phyloP scores from a whole-genome alignment of 2,797 vertebrate genomes.

The Gadopsis marmoratus region DNA sequence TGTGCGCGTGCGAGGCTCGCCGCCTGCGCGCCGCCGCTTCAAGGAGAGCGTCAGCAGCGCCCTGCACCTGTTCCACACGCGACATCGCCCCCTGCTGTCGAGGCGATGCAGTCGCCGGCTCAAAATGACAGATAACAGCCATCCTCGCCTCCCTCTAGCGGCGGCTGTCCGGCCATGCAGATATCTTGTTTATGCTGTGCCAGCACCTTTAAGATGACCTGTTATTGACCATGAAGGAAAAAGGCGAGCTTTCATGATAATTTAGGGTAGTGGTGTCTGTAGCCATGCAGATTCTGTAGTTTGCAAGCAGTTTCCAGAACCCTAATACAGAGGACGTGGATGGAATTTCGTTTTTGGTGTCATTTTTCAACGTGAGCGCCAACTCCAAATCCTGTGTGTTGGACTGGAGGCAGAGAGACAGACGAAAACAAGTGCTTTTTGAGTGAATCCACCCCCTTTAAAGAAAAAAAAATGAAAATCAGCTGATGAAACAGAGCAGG shows the following conservation, averaged over 20 bases:
- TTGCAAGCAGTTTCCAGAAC: background rate
- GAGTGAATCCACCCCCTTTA: background rate
- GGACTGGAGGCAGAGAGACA: background rate
- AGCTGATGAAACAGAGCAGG: background rate
- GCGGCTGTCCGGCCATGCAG: background rate
- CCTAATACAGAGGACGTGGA: background rate
- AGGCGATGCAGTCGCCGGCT: accelerated
- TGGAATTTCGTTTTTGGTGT: background rate
- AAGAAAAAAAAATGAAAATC: background rate
- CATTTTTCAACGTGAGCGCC: background rate
- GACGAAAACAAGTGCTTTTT: too few relatives aligned
- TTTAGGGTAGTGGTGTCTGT: background rate
- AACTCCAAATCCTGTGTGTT: background rate
- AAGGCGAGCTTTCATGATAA: background rate
- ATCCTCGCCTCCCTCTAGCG: constrained; percentile 6
- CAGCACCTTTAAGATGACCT: background rate
- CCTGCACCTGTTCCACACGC: accelerated
- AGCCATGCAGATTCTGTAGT: background rate
- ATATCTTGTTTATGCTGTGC: background rate
- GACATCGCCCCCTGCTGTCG: constrained; percentile 53
- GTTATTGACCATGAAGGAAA: too few relatives aligned
- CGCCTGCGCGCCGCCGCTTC: constrained; percentile 47
- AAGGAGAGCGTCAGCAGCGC: constrained; percentile 20
- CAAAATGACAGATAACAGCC: background rate
- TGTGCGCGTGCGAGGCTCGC: constrained; percentile 65